These are phyloP conservation scores for Tympanoctomys barrerae DNA, from an alignment of 2,797 vertebrate species.

Conservation along the genomic window DNA sequence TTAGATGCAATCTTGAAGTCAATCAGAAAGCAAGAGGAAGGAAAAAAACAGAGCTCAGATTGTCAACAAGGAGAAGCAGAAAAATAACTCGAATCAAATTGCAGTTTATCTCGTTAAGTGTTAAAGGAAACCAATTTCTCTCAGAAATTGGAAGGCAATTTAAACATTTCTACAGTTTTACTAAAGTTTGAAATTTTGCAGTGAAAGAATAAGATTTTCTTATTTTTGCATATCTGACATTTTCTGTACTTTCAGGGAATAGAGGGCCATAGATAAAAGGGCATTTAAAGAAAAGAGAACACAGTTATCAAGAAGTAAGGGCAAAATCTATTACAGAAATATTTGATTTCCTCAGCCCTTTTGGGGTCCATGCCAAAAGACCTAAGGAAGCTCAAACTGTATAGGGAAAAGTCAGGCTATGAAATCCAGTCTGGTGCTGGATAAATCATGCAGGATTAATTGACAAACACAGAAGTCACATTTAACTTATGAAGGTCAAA, in stretches of 20 bases:
- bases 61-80: slow-evolving; percentile 86
- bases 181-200: slow-evolving; percentile 82
- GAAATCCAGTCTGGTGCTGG: slow-evolving; percentile 29
- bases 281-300: slow-evolving; percentile 72
- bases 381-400: background rate
- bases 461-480: slow-evolving; percentile 29
- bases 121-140: slow-evolving; percentile 87
- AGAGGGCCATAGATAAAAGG: slow-evolving; percentile 68
- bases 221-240: slow-evolving; percentile 79
- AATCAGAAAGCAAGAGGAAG: slow-evolving; percentile 86
- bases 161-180: slow-evolving; percentile 86
- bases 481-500: slow-evolving; percentile 34
- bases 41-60: slow-evolving; percentile 81
- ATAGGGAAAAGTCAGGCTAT: slow-evolving; percentile 25
- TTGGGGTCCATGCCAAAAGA: slow-evolving; percentile 40
- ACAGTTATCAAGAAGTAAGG: slow-evolving; percentile 67
- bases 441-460: slow-evolving; percentile 47
- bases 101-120: slow-evolving; percentile 86
- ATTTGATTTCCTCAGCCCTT: slow-evolving; percentile 62
- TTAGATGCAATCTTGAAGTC: slow-evolving; percentile 87
- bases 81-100: slow-evolving; percentile 85
- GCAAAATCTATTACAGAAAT: slow-evolving; percentile 77
- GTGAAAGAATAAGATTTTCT: slow-evolving; percentile 76
- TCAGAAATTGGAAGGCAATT: slow-evolving; percentile 84
- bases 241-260: slow-evolving; percentile 56